Base-by-base conservation (phyloP, 2,113 vertebrate genomes). In the Odontesthes bonariensis region DNA sequence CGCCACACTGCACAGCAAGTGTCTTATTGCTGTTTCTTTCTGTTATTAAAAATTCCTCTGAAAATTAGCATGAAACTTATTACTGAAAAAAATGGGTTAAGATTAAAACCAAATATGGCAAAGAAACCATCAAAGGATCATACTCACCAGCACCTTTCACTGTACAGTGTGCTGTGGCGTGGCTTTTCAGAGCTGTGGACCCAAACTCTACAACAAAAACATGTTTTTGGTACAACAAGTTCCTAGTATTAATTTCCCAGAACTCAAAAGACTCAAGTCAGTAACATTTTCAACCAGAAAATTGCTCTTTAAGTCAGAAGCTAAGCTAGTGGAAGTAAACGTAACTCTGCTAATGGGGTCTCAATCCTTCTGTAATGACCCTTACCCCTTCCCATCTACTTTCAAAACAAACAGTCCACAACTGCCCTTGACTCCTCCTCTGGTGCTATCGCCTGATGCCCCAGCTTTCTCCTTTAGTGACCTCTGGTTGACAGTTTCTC, bases 351-450 rank as follows among this genome's bases (percentile, higher is more conserved):
- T 91, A 91, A 91, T 92, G 86, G 89, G 81, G 72, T 82, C 79
- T 77, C 75, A 78, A 84, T 85, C 87, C 73, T 63, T 73, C 77
- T 75, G 76, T 81, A 59, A 38, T 89, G 83, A 89, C 87, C 88
- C 80, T 75, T 77, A 69, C 57, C 63, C 83, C 75, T 77, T 85
- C 63, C 69, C 79, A 73, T 86, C 82, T 66, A 80, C 73, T 77
- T 75, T 75, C 56, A 79, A 90, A 75, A 88, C 84, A 90, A 87
- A 90, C 86, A 84, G 81, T 79, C 76, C 76, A 80, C 83, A 77
- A 78, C 85, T 90, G 88, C 84, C 90, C 92, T 93, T 93, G 91
- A 91, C 91, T 91, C 89, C 83, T 88, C 83, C 83, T 90, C 87
- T 80, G 89, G 68, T 72, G 81, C 73, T 75, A 69, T 73, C 77